These are phyloP conservation scores for Solea solea DNA, from an alignment of 2,113 vertebrate genomes.

Conservation along the genomic window DNA sequence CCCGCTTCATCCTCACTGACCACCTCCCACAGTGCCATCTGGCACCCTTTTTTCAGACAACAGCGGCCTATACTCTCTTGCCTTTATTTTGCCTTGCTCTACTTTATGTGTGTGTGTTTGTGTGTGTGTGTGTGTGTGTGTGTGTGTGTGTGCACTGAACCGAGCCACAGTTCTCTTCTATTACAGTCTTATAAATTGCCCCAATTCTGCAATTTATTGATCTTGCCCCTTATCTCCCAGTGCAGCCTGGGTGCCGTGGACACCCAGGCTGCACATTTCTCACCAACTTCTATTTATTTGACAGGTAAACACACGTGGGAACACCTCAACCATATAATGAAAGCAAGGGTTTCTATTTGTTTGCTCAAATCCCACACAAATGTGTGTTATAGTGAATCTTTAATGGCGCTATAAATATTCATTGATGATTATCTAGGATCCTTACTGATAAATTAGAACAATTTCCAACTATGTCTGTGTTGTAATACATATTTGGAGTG, in stretches of 20 bases:
- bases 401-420: conserved; percentile 31
- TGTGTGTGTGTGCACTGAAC: conserved; percentile 35
- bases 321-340: not conserved
- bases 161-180: conserved; percentile 1
- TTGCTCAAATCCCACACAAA: conserved; percentile 15
- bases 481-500: conserved; percentile 9
- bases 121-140: conserved; percentile 13
- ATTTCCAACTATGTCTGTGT: not conserved
- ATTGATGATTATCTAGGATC: conserved; percentile 14
- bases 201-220: conserved; percentile 32
- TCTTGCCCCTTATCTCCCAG: conserved; percentile 35
- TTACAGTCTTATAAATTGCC: conserved; percentile 32
- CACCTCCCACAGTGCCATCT: conserved; percentile 66
- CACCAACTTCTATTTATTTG: conserved; percentile 25
- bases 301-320: conserved; percentile 29
- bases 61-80: conserved; percentile 23
- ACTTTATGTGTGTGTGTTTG: conserved; percentile 8
- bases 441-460: conserved; percentile 17
- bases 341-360: conserved; percentile 8
- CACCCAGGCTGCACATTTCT: conserved; percentile 16
- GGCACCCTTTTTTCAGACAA: conserved; percentile 45
- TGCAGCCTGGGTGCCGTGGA: conserved; percentile 11
- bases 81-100: conserved; percentile 7
- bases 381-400: conserved; percentile 39
- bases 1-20: conserved; percentile 59